Conservation (phyloP, 2,797 vertebrate genomes). For the Cryptoprocta ferox region DNA sequence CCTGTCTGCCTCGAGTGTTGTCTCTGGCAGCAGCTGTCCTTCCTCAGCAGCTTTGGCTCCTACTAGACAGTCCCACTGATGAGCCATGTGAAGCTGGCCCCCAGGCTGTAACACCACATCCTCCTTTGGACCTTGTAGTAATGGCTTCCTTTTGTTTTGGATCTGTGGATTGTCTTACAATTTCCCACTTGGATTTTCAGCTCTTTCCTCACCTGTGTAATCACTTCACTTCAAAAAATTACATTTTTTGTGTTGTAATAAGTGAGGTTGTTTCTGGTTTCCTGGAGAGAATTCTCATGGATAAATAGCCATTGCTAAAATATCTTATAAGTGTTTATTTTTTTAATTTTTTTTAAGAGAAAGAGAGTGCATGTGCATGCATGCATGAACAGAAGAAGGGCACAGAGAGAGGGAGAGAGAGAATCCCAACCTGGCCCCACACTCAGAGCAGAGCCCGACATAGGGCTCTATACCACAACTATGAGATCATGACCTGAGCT, state of each 20-base stretch:
- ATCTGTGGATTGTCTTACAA: not conserved
- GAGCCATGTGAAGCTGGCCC: no score
- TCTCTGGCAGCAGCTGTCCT: not conserved
- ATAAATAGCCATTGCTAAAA: not conserved
- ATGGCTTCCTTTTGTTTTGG: not conserved
- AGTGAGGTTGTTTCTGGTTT: not conserved
- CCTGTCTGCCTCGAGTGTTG: not conserved
- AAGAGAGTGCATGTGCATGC: no score
- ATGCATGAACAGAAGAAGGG: no score
- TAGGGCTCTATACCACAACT: no score
- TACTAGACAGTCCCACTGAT: not conserved
- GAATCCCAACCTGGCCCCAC: no score
- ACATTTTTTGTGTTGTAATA: not conserved
- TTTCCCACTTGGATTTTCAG: not conserved
- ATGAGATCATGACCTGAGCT: no score
- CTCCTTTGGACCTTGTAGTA: not conserved
- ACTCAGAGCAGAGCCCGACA: no score
- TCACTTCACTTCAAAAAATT: not conserved
- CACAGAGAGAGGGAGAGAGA: no score
- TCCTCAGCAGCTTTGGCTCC: not conserved
- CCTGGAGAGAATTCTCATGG: not conserved
- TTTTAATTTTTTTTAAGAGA: no score
- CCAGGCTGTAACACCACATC: not conserved
- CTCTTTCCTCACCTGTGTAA: not conserved
- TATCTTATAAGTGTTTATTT: not conserved